Evolutionary conservation across 2,888 invertebrate species (phyloP).

Genomic region (Argynnis bischoffii): DNA sequence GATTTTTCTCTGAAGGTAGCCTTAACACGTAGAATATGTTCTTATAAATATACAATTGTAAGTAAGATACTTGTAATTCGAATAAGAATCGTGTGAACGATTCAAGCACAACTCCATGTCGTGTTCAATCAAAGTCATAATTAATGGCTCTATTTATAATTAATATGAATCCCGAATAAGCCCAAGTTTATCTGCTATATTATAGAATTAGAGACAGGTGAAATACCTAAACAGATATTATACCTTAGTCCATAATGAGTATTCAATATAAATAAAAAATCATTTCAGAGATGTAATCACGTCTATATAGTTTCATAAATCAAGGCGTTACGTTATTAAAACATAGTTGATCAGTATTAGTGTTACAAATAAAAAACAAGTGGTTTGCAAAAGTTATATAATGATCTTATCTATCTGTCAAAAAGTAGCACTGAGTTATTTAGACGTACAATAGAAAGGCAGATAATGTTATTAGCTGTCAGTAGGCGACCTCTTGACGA

Average conservation of each 20-base stretch:
- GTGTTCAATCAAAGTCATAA: conserved; percentile 7
- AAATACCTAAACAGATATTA: no score
- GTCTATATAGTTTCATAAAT: no score
- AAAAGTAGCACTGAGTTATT: conserved; percentile 10
- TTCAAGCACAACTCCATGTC: background rate
- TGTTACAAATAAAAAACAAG: background rate
- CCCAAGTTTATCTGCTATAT: no score
- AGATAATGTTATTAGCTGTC: conserved; percentile 49
- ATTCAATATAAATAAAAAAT: no score
- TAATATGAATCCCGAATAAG: no score
- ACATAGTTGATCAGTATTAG: no score
- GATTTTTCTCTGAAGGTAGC: background rate
- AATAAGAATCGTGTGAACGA: conserved; percentile 16
- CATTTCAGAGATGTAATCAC: no score
- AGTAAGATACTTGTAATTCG: background rate
- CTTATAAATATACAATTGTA: conserved; percentile 6
- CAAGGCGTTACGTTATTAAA: no score
- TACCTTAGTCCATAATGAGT: no score
- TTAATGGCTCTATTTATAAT: background rate
- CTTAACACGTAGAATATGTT: background rate
- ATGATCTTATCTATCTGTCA: background rate
- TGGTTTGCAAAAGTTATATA: background rate
- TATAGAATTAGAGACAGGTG: no score
- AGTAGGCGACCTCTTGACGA: conserved; percentile 47
- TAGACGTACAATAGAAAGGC: conserved; percentile 38